phyloP scores from a whole-genome alignment of 2,797 vertebrate genomes.

The Coranthus polyacanthus region DNA sequence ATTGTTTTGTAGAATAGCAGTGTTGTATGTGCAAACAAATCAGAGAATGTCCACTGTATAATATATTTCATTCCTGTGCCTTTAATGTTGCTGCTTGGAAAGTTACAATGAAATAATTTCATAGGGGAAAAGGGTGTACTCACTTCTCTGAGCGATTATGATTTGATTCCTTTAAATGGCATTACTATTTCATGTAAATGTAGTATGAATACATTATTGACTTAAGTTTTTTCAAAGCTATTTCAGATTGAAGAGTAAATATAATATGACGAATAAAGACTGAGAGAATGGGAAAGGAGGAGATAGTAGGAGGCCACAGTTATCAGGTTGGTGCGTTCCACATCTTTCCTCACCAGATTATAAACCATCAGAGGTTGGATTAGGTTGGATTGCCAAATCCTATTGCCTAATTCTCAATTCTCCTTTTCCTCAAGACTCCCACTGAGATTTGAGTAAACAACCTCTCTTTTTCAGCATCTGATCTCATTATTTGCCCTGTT shows the following conservation, averaged over 20 bases:
- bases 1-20: no score
- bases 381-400: slow-evolving; percentile 74
- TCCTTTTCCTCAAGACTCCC: slow-evolving; percentile 26
- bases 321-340: slow-evolving; percentile 57
- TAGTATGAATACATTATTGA: background rate
- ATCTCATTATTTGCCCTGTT: background rate
- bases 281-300: background rate
- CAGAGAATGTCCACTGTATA: no score
- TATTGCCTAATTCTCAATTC: slow-evolving; percentile 66
- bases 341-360: slow-evolving; percentile 64
- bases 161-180: background rate
- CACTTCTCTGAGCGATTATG: no score
- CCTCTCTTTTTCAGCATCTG: no score
- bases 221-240: no score
- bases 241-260: background rate
- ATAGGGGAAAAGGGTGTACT: no score
- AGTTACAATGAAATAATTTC: no score
- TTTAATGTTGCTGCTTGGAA: no score
- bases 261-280: background rate
- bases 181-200: background rate
- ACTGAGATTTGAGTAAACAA: slow-evolving; percentile 50
- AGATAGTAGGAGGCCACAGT: slow-evolving; percentile 12
- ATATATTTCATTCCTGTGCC: no score
- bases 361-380: slow-evolving; percentile 65
- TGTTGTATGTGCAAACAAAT: no score